Base-by-base conservation (phyloP, 2,888 invertebrate species). In the Platycnemis pennipes region DNA sequence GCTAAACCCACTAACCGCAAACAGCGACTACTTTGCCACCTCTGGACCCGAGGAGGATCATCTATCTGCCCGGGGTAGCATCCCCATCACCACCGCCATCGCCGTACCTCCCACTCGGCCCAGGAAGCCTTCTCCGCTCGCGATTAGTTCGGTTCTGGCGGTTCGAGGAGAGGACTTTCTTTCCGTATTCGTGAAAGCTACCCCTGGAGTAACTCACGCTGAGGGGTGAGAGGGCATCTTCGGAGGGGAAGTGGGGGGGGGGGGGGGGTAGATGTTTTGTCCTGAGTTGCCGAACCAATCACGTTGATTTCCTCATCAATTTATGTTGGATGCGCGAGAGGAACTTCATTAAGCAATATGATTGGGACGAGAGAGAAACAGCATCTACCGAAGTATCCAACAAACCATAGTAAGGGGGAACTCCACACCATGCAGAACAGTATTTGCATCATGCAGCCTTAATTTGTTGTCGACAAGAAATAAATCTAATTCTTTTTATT, bases 181-280 rank as follows among this genome's bases (percentile, higher is more conserved):
- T 91, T 91, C 91, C 91, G 91, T 49, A 91, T 91, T 91, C 91
- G 91, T 91, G 91, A 91, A 91, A 69, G 91, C 91, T 56, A 4
- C 22, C 44, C 63, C 42, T 13, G 88, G 88, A 45, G 46, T 31
- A 19, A 22, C 88, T 31, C 87, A 44, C 42, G 44, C 44, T 3
- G 77, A 8, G 16, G 44, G 42, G 19, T 86, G 86, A n/a, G 26
- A 49, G 11, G 49, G 49, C 49, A 16, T n/a, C 63, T 13, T 8
- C 53, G 16, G 63, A 26, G 63, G 7, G 5, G 63, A 63, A 16
- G 26, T 3, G 22, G 7, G 44, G 19, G 42, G 44, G 0, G 44
- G 4, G 44, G 87, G 46, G 46, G 16, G 87, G 46, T 45, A 2
- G 26, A n/a, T n/a, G n/a, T n/a, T n/a, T n/a, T n/a, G 46, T 0